These are phyloP conservation scores for Sylvia borin DNA, from an alignment of 2,797 vertebrate species.

Conservation along the genomic window DNA sequence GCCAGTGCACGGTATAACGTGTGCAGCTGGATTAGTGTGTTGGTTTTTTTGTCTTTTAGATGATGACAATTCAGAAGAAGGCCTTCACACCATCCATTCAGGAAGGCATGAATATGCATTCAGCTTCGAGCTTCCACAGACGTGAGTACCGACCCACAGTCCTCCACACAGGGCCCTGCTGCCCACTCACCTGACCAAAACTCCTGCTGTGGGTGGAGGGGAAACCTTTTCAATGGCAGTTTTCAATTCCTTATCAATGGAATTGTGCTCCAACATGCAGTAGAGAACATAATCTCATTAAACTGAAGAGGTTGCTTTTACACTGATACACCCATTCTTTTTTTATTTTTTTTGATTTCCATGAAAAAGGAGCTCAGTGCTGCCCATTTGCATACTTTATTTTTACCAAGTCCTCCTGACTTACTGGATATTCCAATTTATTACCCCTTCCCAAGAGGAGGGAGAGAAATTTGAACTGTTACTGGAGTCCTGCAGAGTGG, in stretches of 20 bases:
- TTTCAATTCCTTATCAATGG: background rate
- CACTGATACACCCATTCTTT: background rate
- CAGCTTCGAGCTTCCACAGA: constrained; percentile 98
- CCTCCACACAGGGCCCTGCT: background rate
- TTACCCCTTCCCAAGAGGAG: background rate
- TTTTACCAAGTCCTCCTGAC: background rate
- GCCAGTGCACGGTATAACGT: background rate
- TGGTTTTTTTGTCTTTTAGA: constrained; percentile 48
- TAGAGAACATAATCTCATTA: constrained; percentile 48
- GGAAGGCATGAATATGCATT: constrained; percentile 97
- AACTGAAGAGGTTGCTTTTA: constrained; percentile 70
- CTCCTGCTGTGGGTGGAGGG: constrained; percentile 26
- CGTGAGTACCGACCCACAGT: constrained; percentile 82
- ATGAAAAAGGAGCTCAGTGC: background rate
- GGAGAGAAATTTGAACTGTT: background rate
- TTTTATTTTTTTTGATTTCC: background rate
- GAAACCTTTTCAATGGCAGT: constrained; percentile 75
- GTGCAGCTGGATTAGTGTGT: background rate
- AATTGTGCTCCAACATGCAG: constrained; percentile 49
- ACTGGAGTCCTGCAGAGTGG: background rate
- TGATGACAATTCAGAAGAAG: constrained; percentile 90
- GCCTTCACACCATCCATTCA: constrained; percentile 88
- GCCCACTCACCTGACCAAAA: background rate
- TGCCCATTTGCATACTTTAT: background rate
- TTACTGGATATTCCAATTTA: background rate